Evolutionary conservation across 64 coral and sea anemone species (phyloP).

Genomic region (Actinia tenebrosa): DNA sequence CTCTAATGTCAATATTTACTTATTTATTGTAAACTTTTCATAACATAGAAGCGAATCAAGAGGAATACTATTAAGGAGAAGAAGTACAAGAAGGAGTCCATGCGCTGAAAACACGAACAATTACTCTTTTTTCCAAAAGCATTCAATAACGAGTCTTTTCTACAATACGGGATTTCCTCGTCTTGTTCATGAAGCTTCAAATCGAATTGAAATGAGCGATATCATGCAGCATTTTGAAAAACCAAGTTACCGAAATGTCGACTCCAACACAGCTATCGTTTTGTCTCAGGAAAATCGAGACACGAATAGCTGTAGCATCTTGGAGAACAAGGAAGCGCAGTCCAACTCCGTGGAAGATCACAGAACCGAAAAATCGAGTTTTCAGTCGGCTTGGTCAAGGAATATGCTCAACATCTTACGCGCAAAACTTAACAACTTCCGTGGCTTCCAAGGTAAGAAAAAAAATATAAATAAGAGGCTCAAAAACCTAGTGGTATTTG

Average conservation of each 20-base stretch:
- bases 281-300: neutral
- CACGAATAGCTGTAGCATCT: neutral
- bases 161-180: neutral
- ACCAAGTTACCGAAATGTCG: neutral
- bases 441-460: neutral
- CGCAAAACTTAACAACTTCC: slow-evolving; percentile 6
- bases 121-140: too few relatives aligned
- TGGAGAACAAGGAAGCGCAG: neutral
- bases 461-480: neutral
- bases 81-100: neutral
- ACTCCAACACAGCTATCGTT: neutral
- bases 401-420: slow-evolving; percentile 12
- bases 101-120: neutral
- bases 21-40: neutral
- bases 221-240: neutral
- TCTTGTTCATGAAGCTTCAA: neutral
- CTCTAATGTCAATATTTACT: slow-evolving; percentile 7
- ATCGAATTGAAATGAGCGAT: neutral
- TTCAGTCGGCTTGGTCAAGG: neutral
- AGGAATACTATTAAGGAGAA: neutral
- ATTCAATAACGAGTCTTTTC: too few relatives aligned
- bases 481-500: neutral
- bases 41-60: neutral
- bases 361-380: neutral
- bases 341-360: neutral